Percentiles rank a stretch among this genome's conserved stretches.
Evolutionary conservation across 2,797 vertebrate genomes (phyloP).

Genomic region (Sciurus vulgaris): DNA sequence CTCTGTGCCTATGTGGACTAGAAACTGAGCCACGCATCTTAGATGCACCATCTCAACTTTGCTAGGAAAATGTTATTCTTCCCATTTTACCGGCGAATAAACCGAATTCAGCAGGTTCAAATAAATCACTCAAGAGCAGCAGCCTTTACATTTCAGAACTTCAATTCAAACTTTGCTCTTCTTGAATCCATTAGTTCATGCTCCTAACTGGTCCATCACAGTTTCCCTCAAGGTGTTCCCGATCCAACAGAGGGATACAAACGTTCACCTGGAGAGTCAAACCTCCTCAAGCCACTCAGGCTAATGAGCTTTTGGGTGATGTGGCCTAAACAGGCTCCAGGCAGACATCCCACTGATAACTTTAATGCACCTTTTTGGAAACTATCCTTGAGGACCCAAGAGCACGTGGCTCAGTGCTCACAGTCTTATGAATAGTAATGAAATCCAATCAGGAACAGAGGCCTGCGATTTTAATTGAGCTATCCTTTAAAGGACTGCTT

Average conservation of each 20-base stretch:
- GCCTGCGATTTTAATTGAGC: slow-evolving; percentile 90
- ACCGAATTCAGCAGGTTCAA: background rate
- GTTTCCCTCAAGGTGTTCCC: background rate
- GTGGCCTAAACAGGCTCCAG: slow-evolving; percentile 73
- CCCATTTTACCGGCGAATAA: slow-evolving; percentile 46
- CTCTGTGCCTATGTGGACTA: background rate
- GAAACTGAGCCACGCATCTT: background rate
- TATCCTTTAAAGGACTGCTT: slow-evolving; percentile 88
- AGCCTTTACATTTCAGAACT: background rate
- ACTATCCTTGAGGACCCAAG: slow-evolving; percentile 81
- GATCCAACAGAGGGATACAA: background rate
- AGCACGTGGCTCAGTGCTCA: slow-evolving; percentile 78
- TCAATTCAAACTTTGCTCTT: background rate
- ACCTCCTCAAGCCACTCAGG: slow-evolving; percentile 53
- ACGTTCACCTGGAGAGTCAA: background rate
- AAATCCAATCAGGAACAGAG: slow-evolving; percentile 88
- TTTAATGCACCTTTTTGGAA: slow-evolving; percentile 83
- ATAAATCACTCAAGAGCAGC: background rate
- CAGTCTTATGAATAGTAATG: slow-evolving; percentile 89
- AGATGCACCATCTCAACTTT: background rate
- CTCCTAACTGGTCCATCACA: background rate
- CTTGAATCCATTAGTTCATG: background rate
- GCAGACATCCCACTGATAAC: slow-evolving; percentile 79
- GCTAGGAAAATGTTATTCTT: background rate
- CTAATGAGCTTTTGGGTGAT: slow-evolving; percentile 78